Evolutionary conservation across 2,113 vertebrate genomes (phyloP), one percentile per base, ranked within the genome.

Genomic region (Propithecus coquereli): DNA sequence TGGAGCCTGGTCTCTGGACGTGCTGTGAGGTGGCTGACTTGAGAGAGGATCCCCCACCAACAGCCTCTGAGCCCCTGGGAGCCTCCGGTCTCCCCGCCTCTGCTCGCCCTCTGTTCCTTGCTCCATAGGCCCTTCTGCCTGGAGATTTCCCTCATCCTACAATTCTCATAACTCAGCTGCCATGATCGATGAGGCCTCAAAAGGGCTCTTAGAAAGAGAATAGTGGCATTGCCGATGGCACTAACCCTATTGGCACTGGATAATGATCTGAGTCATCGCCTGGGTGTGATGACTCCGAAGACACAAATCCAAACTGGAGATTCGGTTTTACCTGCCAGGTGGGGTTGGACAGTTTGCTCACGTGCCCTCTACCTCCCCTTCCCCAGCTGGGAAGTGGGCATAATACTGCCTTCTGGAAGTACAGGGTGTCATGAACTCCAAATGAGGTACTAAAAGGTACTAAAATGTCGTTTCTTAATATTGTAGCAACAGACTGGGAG

Each of bases 1-100:
- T 8, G 20, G 18, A 50, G 23, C 14, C 12, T 2, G 27, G 30
- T 22, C 54, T 68, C n/a, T 40, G 27, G 45, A 2, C 27, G 1
- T 8, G 13, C 13, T 70, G 13, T 6, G 57, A 32, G 11, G 1
- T 27, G 32, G 34, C 34, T 43, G 40, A 66, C 45, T 30, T 8
- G 3, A 6, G 2, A 12, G 0, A 30, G 11, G 22, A 40, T 34
- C 13, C n/a, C n/a, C 54, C 27, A 12, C 37, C 25, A 2, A 11
- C 17, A 1, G n/a, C 8, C 47, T 30, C 47, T 77, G 52, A 27
- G 20, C 10, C 9, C 17, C 32, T n/a, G 2, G 0, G 52, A 71
- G n/a, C 8, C 47, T 16, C 27, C 8, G 0, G 10, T n/a, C 32
- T 79, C 76, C 9, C 20, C 6, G 22, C 16, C 40, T 70, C 30